Evolutionary conservation across 2,113 vertebrate species (phyloP).

Genomic region (Eulemur macaco): DNA sequence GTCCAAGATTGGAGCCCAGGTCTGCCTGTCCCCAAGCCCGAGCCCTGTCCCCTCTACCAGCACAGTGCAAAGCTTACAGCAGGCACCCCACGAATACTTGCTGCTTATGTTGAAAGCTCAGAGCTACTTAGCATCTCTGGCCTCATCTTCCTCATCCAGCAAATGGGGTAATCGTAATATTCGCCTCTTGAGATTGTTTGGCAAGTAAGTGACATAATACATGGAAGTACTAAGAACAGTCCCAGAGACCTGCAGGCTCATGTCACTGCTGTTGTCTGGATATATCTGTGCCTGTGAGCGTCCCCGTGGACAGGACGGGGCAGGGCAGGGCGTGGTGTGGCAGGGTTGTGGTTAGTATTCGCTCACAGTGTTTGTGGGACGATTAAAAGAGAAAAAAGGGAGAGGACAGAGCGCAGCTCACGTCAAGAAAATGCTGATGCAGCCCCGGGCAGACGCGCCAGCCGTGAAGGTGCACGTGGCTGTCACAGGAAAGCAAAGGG

Average conservation of each 20-base stretch:
- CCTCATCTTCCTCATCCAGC: background rate
- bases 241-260: fast-evolving
- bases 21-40: background rate
- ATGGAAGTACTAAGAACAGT: fast-evolving
- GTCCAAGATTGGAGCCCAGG: too few relatives aligned
- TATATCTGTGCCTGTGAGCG: too few relatives aligned
- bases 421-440: fast-evolving
- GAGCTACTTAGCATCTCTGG: background rate
- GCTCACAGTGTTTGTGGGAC: background rate
- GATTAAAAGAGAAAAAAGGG: background rate
- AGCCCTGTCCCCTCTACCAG: fast-evolving
- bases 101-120: fast-evolving
- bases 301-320: background rate
- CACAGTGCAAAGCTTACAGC: background rate
- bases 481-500: background rate
- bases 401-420: fast-evolving
- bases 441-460: fast-evolving
- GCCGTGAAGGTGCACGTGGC: fast-evolving
- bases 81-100: fast-evolving
- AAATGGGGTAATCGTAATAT: background rate
- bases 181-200: background rate
- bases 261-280: background rate
- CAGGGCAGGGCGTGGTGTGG: fast-evolving
- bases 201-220: background rate
- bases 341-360: fast-evolving